These are phyloP conservation scores for Labeo catla DNA, from an alignment of 2,113 vertebrate genomes.

Conservation along the genomic window DNA sequence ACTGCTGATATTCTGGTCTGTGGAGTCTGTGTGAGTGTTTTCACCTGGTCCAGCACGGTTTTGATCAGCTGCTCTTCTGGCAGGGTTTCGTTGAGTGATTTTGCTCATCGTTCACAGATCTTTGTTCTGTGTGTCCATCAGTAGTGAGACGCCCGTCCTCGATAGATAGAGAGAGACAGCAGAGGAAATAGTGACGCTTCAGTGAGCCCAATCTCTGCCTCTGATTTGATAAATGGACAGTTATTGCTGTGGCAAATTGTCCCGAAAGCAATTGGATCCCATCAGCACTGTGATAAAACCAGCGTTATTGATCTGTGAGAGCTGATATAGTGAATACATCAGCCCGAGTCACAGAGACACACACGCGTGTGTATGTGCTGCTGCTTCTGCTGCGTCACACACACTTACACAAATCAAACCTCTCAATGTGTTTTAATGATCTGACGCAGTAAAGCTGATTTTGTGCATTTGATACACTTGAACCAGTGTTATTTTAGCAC, in stretches of 20 bases:
- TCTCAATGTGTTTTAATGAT: background rate
- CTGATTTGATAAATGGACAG: constrained; percentile 90
- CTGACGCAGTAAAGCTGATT: background rate
- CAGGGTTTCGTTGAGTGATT: background rate
- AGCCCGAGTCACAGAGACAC: background rate
- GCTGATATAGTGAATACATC: constrained; percentile 97
- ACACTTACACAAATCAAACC: background rate
- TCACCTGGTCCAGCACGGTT: background rate
- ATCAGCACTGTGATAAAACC: constrained; percentile 82
- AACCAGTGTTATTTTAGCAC: background rate
- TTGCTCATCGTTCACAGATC: background rate
- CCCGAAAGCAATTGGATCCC: constrained; percentile 89
- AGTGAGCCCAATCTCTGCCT: constrained; percentile 69
- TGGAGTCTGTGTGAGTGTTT: background rate
- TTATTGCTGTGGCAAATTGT: constrained; percentile 93
- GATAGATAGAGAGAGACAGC: constrained; percentile 24
- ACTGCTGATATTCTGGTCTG: background rate
- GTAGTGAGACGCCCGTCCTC: constrained; percentile 19
- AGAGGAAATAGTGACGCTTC: background rate
- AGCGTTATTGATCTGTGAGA: constrained; percentile 92
- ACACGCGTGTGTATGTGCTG: constrained; percentile 34
- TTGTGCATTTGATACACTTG: background rate
- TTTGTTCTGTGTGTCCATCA: background rate
- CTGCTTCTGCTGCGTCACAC: background rate
- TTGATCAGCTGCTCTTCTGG: background rate